Evolutionary conservation across 2,113 vertebrate species (phyloP), one percentile per base, ranked within the genome.

Genomic region (Edolisoma coerulescens): DNA sequence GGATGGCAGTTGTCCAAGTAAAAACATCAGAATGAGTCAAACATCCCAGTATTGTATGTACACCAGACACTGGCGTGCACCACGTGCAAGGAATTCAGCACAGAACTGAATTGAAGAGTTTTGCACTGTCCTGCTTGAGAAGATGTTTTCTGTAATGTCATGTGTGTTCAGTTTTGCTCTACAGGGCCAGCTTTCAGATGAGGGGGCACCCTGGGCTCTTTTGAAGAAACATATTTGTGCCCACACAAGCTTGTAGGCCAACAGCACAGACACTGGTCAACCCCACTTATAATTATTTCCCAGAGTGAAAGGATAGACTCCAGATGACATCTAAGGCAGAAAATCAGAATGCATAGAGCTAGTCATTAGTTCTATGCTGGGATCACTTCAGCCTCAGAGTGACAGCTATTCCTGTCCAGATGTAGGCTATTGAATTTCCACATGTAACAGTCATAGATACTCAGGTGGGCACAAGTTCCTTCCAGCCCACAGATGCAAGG

Each of bases 1-100:
- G 97, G 93, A 97, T 97, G 97, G 96, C 97, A 97, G 96, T 90
- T 97, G 97, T 97, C 90, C 79, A 80, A 76, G 65, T 75, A 28
- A 63, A 78, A 87, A 78, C 33, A 21, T n/a, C 19, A 35, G 52
- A 60, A 73, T 26, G 37, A 67, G 28, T 74, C 71, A 74, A 88
- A 83, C 23, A 37, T 52, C 42, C 52, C 60, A 67, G 39, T 27
- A 45, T 10, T 44, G 14, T 39, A 53, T 5, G 24, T 32, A 33
- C 17, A 86, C 39, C 71, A 84, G 47, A 42, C 68, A 78, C 56
- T 20, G 67, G 89, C 3, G 11, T 39, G 90, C 27, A 49, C 8
- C 0, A 0, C 1, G 0, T 5, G 35, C 44, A 87, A 93, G 26
- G 71, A 94, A 89, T 90, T 73, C 70, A 89, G 56, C n/a, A 93